Evolutionary conservation across 2,797 vertebrate species (phyloP), one percentile per base, ranked within the genome.

Genomic region (Eulemur rubriventer): DNA sequence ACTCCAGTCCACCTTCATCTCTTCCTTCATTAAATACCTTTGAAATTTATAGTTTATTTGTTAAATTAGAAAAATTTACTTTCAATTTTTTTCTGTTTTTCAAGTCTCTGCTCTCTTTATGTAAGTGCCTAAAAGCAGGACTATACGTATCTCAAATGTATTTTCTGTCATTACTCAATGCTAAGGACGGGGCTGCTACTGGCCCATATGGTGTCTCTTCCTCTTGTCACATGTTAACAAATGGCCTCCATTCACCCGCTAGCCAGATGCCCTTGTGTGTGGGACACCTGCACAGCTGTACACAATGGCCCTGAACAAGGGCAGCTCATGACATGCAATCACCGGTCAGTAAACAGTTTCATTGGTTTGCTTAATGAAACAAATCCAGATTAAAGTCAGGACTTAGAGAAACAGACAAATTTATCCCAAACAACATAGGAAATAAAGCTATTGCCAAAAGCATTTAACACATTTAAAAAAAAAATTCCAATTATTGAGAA

Each of bases 31-130:
- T 30, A 33, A 82, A 89, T 24, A n/a, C 1, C 57, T 95, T 92
- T 88, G 76, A 96, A 87, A 76, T 92, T 33, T 38, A 69, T 1
- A 95, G 22, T 52, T 72, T 87, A 92, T 65, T 86, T 26, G 67
- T 63, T 92, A 22, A 57, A 83, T 38, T 81, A n/a, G 26, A 89
- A 79, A 81, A 89, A 88, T 73, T 80, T 69, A 48, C 33, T 87
- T 4, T 35, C 26, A 83, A 26, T 33, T 87, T 89, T 63, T 59
- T 86, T 82, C 46, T 65, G 11, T 63, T 80, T 89, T 91, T 55
- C 10, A 94, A 70, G 59, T 70, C 30, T 43, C 55, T 17, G 12
- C 13, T 81, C 9, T 84, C 50, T 63, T 72, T 67, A 76, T 57
- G 46, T 81, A 76, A 82, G 28, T 78, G 48, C 30, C 46, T 67